These are phyloP conservation scores for Drosophila ironensis DNA, from an alignment of 1,140 invertebrate species.

Conservation along the genomic window DNA sequence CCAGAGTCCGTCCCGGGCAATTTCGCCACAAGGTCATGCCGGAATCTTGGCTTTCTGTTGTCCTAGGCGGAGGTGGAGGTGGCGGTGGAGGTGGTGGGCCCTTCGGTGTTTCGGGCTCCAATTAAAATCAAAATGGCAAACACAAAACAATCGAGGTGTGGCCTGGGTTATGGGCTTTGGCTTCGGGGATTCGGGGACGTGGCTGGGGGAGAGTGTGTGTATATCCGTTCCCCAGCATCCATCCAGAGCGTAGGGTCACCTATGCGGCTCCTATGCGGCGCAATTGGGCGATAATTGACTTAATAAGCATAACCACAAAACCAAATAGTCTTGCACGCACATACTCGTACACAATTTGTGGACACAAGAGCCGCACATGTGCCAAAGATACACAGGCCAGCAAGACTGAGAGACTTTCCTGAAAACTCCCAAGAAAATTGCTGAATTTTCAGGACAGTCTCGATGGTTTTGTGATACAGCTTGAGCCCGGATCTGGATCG, in stretches of 20 bases:
- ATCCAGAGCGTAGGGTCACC: constrained; percentile 23
- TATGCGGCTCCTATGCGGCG: constrained; percentile 25
- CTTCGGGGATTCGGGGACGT: not conserved
- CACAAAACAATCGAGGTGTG: constrained; percentile 45
- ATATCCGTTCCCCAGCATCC: not conserved
- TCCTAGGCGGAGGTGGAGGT: not conserved
- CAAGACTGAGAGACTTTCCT: no score
- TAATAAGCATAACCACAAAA: constrained; percentile 77
- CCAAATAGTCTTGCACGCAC: constrained; percentile 54
- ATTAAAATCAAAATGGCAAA: constrained; percentile 73
- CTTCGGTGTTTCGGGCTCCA: constrained; percentile 47
- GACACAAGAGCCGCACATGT: constrained; percentile 10
- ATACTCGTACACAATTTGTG: constrained; percentile 31
- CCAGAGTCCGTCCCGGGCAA: no score
- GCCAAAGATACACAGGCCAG: constrained; percentile 12
- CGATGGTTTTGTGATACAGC: no score
- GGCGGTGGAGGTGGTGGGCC: not conserved
- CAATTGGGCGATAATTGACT: constrained; percentile 78
- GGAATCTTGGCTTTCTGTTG: not conserved
- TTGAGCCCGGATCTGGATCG: no score
- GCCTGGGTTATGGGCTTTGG: not conserved
- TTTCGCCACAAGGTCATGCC: constrained; percentile 1
- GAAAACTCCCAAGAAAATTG: no score
- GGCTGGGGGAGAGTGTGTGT: no score
- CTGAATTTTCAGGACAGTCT: no score